Evolutionary conservation across 2,113 vertebrate species (phyloP).

Genomic region (Etia nguti): DNA sequence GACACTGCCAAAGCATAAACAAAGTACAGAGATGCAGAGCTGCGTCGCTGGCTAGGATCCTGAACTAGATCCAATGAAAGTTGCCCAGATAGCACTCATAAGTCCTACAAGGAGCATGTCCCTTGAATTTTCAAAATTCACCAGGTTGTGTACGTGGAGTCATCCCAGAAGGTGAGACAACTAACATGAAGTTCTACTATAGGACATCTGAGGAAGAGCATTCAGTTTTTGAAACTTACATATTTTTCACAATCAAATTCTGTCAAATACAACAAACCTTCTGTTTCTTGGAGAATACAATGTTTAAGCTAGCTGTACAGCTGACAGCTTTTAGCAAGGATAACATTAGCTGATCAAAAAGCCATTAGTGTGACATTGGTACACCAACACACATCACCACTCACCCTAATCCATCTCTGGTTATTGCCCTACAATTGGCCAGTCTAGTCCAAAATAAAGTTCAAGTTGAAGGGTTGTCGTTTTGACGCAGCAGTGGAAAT

Average conservation of each 20-base stretch:
- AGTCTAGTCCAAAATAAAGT: background rate
- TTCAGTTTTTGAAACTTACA: background rate
- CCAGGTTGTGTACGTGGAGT: background rate
- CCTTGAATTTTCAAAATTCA: background rate
- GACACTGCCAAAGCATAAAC: background rate
- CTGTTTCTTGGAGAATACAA: background rate
- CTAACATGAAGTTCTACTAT: background rate
- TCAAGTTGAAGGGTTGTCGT: background rate
- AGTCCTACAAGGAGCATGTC: background rate
- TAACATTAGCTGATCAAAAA: background rate
- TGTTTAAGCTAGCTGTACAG: background rate
- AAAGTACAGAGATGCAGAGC: background rate
- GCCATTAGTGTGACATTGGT: background rate
- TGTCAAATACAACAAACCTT: background rate
- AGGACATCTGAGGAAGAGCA: background rate
- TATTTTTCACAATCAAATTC: background rate
- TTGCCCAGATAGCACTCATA: background rate
- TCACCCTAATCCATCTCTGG: background rate
- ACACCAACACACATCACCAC: background rate
- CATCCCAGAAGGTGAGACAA: background rate
- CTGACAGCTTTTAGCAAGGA: background rate
- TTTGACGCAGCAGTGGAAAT: background rate
- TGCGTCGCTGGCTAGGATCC: no score
- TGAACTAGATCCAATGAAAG: background rate
- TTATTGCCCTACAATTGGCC: rapidly evolving